Base-by-base conservation (phyloP, 30 jellyfish, hydroid and myxozoan genomes). In the Aurelia aurita region DNA sequence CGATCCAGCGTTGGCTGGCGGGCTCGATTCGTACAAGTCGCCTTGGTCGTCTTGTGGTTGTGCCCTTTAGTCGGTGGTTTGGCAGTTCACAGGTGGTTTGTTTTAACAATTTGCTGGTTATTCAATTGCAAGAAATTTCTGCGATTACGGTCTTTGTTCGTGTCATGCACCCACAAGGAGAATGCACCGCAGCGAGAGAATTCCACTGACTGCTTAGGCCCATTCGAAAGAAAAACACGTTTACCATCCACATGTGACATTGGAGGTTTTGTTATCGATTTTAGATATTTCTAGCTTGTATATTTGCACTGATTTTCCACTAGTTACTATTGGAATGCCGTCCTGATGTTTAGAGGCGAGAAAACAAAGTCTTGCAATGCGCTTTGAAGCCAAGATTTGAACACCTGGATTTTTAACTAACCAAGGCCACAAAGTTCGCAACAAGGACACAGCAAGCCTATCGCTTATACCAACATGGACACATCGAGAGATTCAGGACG, bases 31-130 rank as follows among this genome's bases (percentile, higher is more conserved):
- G 51, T 74, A 57, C 73, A 74, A 74, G 86, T 74, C 86, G 76
- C 76, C 55, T 55, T 23, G 73, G n/a, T 59, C 72, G 86, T 74
- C 86, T 81, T 72, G 74, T 81, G 85, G 77, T 55, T 81, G 64
- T 81, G 91, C 91, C 91, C 91, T 81, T 68, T 81, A 59, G 91
- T 66, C 43, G 93, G 93, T 71, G 93, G 93, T 74, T 72, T 71
- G 87, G 87, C 93, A 58, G 51, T 84, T 63, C 64, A 74, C 93
- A 84, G 87, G 87, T 72, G 87, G 87, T 55, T 59, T 72, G 93
- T 72, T 84, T 84, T 84, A 81, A 54, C 55, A 68, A 59, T 55
- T 57, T 58, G 85, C 91, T 81, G 91, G 91, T 81, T 81, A 45
- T 69, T 81, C 69, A 81, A 81, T 81, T 81, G 70, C 82, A 53